A percentile compares a stretch with the other conserved stretches of the same genome.
Conservation (phyloP, 2,113 vertebrate species). For the Reinhardtius hippoglossoides region DNA sequence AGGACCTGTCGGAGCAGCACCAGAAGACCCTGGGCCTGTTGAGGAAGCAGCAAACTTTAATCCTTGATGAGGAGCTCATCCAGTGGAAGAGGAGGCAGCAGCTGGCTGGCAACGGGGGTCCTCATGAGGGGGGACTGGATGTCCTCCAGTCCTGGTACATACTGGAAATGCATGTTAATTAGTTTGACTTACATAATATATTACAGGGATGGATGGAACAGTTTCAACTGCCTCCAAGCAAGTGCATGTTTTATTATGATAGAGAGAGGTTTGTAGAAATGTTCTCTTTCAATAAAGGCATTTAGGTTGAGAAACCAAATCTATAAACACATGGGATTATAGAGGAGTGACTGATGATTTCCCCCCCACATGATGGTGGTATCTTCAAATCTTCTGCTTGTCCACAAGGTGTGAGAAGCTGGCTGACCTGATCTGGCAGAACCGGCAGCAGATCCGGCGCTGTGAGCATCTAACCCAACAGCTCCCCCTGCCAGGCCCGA, state of each 20-base stretch:
- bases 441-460: constrained; percentile 94
- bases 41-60: constrained; percentile 91
- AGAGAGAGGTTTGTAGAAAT: background rate
- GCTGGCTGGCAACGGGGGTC: constrained; percentile 90
- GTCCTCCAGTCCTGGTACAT: constrained; percentile 88
- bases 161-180: background rate
- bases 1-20: constrained; percentile 92
- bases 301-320: background rate
- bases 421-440: constrained; percentile 96
- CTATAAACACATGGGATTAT: background rate
- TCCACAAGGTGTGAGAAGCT: constrained; percentile 92
- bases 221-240: background rate
- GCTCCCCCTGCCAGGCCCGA: constrained; percentile 91
- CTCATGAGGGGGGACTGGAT: constrained; percentile 89
- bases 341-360: too few species aligned
- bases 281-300: background rate
- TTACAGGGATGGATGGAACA: background rate
- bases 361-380: too few species aligned
- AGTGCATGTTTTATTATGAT: background rate
- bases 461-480: constrained; percentile 95
- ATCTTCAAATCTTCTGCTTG: background rate
- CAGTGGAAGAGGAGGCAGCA: constrained; percentile 94
- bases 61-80: constrained; percentile 92
- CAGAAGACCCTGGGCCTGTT: constrained; percentile 90
- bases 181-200: background rate